Percentiles rank a stretch among this genome's conserved stretches.
Conservation (phyloP, 92 coral and sea anemone genomes). For the Epizoanthus fatuus region DNA sequence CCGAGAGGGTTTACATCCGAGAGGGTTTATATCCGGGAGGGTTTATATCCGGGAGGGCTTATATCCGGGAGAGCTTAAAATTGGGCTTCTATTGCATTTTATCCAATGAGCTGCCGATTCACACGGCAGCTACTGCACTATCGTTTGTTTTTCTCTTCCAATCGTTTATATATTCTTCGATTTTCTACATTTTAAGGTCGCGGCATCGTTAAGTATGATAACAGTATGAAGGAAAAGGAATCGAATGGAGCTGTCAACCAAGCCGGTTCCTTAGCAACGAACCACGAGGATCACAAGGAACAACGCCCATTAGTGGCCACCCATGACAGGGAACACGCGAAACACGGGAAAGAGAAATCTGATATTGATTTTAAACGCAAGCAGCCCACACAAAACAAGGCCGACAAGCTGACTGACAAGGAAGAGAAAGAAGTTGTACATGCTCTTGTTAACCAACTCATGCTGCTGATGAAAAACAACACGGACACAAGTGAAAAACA, state of each 20-base stretch:
- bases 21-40: no score
- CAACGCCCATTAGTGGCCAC: not conserved
- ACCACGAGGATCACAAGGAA: not conserved
- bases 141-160: no score
- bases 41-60: no score
- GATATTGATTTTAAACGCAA: not conserved
- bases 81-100: no score
- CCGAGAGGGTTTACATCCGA: no score
- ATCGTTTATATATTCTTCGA: not conserved
- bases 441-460: slow-evolving; percentile 35
- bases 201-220: not conserved
- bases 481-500: not conserved
- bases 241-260: not conserved
- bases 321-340: not conserved
- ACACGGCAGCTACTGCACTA: no score
- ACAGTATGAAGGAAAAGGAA: not conserved
- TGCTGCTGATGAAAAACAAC: slow-evolving; percentile 21
- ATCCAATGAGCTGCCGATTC: no score
- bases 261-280: not conserved
- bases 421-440: slow-evolving; percentile 20
- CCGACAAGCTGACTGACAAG: not conserved
- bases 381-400: not conserved
- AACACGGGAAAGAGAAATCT: not conserved
- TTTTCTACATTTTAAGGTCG: not conserved
- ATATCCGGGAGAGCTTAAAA: no score